Base-by-base conservation (phyloP, 2,888 invertebrate genomes). In the Hartigia nigra region DNA sequence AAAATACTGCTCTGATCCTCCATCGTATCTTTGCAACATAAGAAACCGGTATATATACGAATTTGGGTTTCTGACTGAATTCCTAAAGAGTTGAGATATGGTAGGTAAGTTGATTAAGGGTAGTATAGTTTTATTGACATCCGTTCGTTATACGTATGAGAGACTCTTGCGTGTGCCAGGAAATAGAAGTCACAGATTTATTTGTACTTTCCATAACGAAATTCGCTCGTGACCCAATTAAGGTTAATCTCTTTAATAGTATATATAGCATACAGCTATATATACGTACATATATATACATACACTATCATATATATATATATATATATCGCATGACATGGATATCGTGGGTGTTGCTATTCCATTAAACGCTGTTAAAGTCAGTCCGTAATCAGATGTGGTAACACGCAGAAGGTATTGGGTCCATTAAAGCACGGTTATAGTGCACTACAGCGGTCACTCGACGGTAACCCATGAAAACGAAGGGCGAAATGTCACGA, bases 311-410 rank as follows among this genome's bases (percentile, higher is more conserved):
- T 34, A 34, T 34, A 34, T 34, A 34, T 34, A 34, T 35, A 9
- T 35, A 9, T 35, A 35, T 35, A 35, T 35, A 35, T 5, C 9
- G 9, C 55, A 5, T 55, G 5, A 23, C 23, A 23, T 23, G 2
- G 55, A 55, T 9, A 5, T 9, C 55, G 23, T 55, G 55, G 55
- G 55, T 55, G 23, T 55, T 23, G 23, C 14, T 55, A 23, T 23
- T 55, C 55, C 55, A 34, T 78, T 36, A 69, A 78, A 75, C 75
- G 74, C 31, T 69, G 75, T 78, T 69, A 75, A 78, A 74, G 77
- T 78, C 75, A 78, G 36, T 37, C 31, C 36, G 69, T 75, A 75
- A 78, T 78, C 77, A 74, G 74, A 39, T 31, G 74, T 75, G 75
- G 75, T 78, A 78, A 78, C 74, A 69, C 75, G 75, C 74, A 31